Conservation (phyloP, 2,797 vertebrate genomes). For the Tokudaia tokunoshimensis region DNA sequence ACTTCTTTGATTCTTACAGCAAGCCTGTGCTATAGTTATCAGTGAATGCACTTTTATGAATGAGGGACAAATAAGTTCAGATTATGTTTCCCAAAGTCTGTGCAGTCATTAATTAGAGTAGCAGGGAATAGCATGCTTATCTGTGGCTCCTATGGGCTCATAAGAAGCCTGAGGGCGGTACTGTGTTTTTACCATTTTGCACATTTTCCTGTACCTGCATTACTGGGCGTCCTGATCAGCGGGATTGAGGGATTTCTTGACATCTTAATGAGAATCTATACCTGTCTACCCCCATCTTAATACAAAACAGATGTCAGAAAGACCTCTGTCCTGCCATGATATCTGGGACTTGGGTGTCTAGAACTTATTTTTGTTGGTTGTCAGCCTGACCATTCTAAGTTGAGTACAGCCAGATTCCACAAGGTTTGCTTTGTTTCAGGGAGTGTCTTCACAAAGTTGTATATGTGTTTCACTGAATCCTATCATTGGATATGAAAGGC, state of each 20-base stretch:
- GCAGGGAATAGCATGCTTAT: not conserved
- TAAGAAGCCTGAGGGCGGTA: not conserved
- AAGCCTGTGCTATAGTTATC: not conserved
- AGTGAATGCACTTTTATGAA: not conserved
- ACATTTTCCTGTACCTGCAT: not conserved
- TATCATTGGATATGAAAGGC: slow-evolving; percentile 61
- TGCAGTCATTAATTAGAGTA: not conserved
- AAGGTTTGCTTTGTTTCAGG: slow-evolving; percentile 68
- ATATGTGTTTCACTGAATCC: slow-evolving; percentile 65
- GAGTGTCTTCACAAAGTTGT: slow-evolving; percentile 66
- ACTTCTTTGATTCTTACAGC: not conserved
- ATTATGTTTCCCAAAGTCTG: not conserved
- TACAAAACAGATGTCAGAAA: not conserved
- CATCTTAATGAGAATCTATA: not conserved
- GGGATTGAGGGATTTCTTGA: not conserved
- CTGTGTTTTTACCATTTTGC: not conserved
- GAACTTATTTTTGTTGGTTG: not conserved
- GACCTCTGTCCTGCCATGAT: not conserved
- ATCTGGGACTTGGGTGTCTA: not conserved
- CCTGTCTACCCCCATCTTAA: not conserved
- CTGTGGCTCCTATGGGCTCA: not conserved
- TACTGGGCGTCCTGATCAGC: not conserved
- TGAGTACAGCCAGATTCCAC: slow-evolving; percentile 64
- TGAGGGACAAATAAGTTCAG: not conserved
- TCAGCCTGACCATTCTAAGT: slow-evolving; percentile 13